Percentiles rank a stretch among this genome's conserved stretches.
Conservation (phyloP, 2,113 vertebrate genomes). For the Neolamprologus brichardi region DNA sequence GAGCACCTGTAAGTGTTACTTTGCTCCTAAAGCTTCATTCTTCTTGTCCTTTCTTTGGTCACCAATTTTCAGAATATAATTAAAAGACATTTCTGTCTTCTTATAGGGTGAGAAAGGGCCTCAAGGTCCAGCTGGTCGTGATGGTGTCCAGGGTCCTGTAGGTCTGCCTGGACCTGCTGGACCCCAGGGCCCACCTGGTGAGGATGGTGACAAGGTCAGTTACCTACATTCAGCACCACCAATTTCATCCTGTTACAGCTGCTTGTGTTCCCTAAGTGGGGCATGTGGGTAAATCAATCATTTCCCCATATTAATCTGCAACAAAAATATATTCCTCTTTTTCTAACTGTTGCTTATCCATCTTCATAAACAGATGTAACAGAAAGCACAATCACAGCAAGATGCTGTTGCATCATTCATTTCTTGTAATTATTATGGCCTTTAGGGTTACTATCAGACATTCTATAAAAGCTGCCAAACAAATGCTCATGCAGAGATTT, state of each 20-base stretch:
- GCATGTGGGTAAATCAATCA: slow-evolving; percentile 10
- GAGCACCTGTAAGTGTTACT: slow-evolving; percentile 83
- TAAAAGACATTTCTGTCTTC: background rate
- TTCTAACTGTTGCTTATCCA: slow-evolving; percentile 8
- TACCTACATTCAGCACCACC: background rate
- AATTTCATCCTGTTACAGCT: background rate
- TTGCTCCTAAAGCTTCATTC: background rate
- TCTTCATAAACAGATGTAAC: slow-evolving; percentile 25
- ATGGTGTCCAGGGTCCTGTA: slow-evolving; percentile 94
- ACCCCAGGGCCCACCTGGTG: slow-evolving; percentile 92
- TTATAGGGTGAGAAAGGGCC: slow-evolving; percentile 94
- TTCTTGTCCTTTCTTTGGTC: background rate
- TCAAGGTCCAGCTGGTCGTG: slow-evolving; percentile 90
- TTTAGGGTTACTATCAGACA: background rate
- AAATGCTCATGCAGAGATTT: slow-evolving; percentile 25
- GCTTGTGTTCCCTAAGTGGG: background rate
- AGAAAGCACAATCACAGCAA: slow-evolving; percentile 4
- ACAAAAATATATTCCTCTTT: background rate
- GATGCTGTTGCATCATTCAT: slow-evolving; percentile 16
- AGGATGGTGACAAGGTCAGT: slow-evolving; percentile 95
- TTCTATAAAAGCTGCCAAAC: background rate
- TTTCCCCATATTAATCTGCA: slow-evolving; percentile 40
- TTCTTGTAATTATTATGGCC: background rate
- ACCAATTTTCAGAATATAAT: background rate
- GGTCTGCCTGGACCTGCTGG: slow-evolving; percentile 93